These are phyloP conservation scores for Hemicrepidius hirtus DNA, from an alignment of 2,888 invertebrate genomes.

Conservation along the genomic window DNA sequence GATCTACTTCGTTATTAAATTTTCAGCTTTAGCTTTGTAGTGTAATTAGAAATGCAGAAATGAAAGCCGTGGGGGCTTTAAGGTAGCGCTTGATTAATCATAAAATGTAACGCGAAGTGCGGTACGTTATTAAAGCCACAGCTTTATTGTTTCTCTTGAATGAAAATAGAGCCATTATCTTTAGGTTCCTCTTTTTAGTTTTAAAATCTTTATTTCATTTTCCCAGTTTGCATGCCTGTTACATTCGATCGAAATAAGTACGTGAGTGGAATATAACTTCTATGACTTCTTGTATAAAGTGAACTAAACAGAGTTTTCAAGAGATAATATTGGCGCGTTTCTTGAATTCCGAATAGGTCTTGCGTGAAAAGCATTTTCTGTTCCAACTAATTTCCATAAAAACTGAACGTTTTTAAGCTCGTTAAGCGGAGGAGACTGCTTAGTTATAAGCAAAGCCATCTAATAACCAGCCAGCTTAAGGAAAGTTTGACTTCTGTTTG, in stretches of 20 bases:
- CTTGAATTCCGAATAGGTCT: slow-evolving; percentile 43
- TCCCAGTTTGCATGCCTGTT: slow-evolving; percentile 45
- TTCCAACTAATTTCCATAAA: slow-evolving; percentile 34
- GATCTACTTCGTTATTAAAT: slow-evolving; percentile 4
- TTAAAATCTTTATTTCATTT: slow-evolving; percentile 47
- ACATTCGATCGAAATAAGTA: slow-evolving; percentile 48
- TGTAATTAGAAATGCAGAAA: slow-evolving; percentile 9
- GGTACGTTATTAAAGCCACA: background rate
- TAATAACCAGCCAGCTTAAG: slow-evolving; percentile 3
- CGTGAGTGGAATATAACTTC: slow-evolving; percentile 48
- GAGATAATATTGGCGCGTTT: slow-evolving; percentile 48
- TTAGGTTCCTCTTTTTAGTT: slow-evolving; percentile 3
- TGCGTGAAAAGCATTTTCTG: slow-evolving; percentile 34
- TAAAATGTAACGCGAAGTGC: slow-evolving; percentile 1
- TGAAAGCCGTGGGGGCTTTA: slow-evolving; percentile 1
- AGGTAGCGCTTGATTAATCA: slow-evolving; percentile 6
- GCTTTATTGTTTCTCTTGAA: background rate
- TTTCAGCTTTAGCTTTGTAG: slow-evolving; percentile 1
- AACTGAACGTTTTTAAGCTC: slow-evolving; percentile 11
- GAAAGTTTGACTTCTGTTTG: slow-evolving; percentile 7
- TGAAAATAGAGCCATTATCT: slow-evolving; percentile 16
- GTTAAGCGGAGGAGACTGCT: background rate
- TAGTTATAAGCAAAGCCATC: slow-evolving; percentile 13
- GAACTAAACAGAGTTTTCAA: slow-evolving; percentile 49
- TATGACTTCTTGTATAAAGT: slow-evolving; percentile 48